These are phyloP conservation scores for Gallinago stenura DNA, from an alignment of 2,797 vertebrate genomes.

Conservation along the genomic window DNA sequence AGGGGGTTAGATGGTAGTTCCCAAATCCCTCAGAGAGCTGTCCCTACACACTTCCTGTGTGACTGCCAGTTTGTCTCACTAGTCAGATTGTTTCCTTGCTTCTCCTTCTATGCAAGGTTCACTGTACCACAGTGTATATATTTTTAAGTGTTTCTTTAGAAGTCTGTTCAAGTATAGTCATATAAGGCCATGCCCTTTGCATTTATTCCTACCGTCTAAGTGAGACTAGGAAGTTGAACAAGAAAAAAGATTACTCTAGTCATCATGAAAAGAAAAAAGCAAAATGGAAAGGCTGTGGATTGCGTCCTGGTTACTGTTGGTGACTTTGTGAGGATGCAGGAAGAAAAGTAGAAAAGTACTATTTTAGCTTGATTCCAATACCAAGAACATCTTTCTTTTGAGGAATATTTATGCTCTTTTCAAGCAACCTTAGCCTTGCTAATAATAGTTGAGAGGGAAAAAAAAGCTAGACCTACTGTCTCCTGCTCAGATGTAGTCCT, in stretches of 20 bases:
- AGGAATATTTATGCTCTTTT: background rate
- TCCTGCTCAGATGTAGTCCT: background rate
- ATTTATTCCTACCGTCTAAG: background rate
- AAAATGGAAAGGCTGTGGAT: background rate
- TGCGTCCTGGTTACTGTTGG: background rate
- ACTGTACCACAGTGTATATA: background rate
- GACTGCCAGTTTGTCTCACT: background rate
- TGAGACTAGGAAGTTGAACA: background rate
- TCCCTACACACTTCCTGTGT: background rate
- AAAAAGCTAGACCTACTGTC: background rate
- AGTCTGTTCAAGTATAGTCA: background rate
- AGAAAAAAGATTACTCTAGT: background rate
- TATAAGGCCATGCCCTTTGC: background rate
- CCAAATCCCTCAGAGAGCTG: background rate
- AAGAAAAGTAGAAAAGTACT: background rate
- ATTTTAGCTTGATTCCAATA: background rate
- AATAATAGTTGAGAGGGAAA: background rate
- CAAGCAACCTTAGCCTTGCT: background rate
- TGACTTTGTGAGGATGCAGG: background rate
- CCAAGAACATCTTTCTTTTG: background rate
- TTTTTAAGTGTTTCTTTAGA: background rate
- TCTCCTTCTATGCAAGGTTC: background rate
- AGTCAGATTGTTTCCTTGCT: background rate
- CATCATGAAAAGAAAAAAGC: background rate
- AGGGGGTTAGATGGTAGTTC: background rate